A percentile compares a stretch with the other conserved stretches of the same genome.
These are phyloP conservation scores for Aporrectodea caliginosa DNA, from an alignment of 1,140 invertebrate genomes.

Conservation along the genomic window DNA sequence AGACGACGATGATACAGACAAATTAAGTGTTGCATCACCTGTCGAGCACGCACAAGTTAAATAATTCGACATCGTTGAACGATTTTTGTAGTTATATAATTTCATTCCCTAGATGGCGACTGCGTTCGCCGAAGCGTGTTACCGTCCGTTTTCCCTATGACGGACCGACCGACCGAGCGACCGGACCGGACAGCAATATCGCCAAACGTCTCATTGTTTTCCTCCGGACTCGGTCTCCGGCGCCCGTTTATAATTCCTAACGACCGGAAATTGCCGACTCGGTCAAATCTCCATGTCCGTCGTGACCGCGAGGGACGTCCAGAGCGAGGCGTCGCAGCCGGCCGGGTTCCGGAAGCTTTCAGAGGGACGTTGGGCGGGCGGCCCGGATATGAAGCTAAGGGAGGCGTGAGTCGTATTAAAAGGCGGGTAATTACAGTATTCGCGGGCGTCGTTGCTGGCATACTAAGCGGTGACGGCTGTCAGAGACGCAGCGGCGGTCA, in stretches of 20 bases:
- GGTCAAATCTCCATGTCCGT: not conserved
- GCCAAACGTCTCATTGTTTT: too few relatives aligned
- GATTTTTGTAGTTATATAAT: too few relatives aligned
- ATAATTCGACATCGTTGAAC: too few relatives aligned
- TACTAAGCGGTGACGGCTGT: not conserved
- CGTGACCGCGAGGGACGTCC: not conserved
- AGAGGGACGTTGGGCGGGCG: not conserved
- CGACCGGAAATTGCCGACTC: not conserved
- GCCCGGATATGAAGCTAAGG: not conserved
- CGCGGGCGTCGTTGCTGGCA: not conserved
- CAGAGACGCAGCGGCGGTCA: not conserved
- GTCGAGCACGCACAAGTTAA: too few relatives aligned
- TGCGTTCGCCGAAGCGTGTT: too few relatives aligned
- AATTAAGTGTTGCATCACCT: too few relatives aligned
- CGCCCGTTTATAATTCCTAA: not conserved
- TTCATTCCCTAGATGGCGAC: too few relatives aligned
- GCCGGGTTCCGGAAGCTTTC: not conserved
- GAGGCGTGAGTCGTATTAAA: not conserved
- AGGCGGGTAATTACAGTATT: not conserved
- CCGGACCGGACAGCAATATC: too few relatives aligned
- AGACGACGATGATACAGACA: too few relatives aligned
- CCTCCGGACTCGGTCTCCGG: not conserved
- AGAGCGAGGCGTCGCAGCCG: not conserved
- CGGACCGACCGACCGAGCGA: too few relatives aligned
- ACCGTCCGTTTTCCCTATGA: too few relatives aligned